Evolutionary conservation across 2,113 vertebrate genomes (phyloP).

Genomic region (Istiophorus platypterus): DNA sequence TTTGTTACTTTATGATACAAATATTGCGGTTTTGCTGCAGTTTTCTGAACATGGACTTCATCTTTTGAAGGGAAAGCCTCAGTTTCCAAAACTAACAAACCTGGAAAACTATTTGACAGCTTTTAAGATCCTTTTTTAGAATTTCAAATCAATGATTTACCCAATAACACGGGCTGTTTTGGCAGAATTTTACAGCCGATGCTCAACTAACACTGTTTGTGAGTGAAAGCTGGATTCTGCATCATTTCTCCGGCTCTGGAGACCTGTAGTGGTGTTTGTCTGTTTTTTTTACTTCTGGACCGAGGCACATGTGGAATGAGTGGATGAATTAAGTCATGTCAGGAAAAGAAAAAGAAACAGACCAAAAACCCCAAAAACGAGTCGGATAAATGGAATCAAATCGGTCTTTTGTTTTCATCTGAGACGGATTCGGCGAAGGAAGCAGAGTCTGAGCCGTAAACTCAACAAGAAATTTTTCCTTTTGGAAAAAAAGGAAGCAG

Average conservation of each 20-base stretch:
- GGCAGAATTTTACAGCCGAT: not conserved
- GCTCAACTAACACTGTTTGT: no score
- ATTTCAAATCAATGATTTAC: not conserved
- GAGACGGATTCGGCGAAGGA: conserved; percentile 18
- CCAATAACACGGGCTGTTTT: no score
- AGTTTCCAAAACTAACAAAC: no score
- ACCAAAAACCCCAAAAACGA: no score
- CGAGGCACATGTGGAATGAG: conserved; percentile 7
- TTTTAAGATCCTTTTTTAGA: not conserved
- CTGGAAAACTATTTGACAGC: not conserved
- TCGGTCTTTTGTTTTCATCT: conserved; percentile 16
- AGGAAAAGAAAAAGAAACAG: not conserved
- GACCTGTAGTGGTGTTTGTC: conserved; percentile 23
- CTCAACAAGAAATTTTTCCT: not conserved
- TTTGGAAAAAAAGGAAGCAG: not conserved
- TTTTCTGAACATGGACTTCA: no score
- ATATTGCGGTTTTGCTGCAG: no score
- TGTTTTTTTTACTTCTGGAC: no score
- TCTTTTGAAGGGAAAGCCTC: no score
- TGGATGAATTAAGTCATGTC: conserved; percentile 27
- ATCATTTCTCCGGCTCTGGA: not conserved
- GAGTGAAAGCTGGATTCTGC: not conserved
- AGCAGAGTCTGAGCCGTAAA: conserved; percentile 31
- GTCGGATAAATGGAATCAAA: conserved; percentile 7
- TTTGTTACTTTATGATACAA: no score